These are phyloP conservation scores for Aleadryas rufinucha DNA, from an alignment of 2,113 vertebrate species.

Conservation along the genomic window DNA sequence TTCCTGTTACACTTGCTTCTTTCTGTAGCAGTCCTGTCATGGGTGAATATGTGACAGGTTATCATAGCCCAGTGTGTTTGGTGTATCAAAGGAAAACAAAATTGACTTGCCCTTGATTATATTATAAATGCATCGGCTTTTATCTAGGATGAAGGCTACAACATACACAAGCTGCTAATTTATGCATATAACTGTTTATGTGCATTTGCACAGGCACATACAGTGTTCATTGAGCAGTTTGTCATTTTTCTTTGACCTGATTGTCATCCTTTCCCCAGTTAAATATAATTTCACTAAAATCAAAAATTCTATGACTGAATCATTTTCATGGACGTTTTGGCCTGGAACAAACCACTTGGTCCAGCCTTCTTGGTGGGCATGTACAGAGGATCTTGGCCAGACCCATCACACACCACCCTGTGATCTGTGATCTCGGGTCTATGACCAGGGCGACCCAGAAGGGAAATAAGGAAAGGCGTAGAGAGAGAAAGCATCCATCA, in stretches of 20 bases:
- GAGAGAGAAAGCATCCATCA: not conserved
- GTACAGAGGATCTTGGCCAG: not conserved
- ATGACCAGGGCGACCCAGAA: not conserved
- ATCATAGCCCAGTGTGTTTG: not conserved
- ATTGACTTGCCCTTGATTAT: not conserved
- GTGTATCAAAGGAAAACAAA: conserved; percentile 10
- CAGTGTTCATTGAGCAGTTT: not conserved
- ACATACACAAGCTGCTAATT: not conserved
- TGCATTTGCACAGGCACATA: not conserved
- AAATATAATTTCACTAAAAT: not conserved
- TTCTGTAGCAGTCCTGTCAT: not conserved
- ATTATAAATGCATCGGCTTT: not conserved
- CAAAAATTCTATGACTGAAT: not conserved
- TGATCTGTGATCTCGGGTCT: not conserved
- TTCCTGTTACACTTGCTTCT: not conserved
- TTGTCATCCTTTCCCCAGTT: not conserved
- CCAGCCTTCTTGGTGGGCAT: not conserved
- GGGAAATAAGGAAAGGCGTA: not conserved
- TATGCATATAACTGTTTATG: not conserved
- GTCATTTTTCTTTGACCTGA: not conserved
- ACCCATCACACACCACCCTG: not conserved
- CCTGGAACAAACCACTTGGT: not conserved
- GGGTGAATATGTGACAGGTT: not conserved
- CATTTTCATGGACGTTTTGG: not conserved
- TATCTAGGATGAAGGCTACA: not conserved